A percentile compares a stretch with the other conserved stretches of the same genome.
phyloP scores from a whole-genome alignment of 2,888 invertebrate genomes.

The Cybosia mesomella region DNA sequence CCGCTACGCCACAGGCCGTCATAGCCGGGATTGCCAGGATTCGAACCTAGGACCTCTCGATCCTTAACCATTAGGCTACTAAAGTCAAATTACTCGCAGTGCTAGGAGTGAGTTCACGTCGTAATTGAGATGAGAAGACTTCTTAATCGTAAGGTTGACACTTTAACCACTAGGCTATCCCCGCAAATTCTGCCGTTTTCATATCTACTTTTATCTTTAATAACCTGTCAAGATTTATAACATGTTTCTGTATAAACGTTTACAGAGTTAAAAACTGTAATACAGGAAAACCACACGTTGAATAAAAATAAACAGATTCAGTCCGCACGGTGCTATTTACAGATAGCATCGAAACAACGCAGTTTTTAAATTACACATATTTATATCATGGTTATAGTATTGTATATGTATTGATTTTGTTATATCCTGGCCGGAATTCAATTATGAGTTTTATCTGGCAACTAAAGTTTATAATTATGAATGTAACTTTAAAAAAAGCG shows the following conservation, averaged over 20 bases:
- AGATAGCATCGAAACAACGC: conserved; percentile 41
- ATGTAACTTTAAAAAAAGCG: background rate
- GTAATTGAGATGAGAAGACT: too few species aligned
- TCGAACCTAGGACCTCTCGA: too few species aligned
- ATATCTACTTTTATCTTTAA: conserved; percentile 40
- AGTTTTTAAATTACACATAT: conserved; percentile 28
- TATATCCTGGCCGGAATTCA: background rate
- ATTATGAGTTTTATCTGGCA: background rate
- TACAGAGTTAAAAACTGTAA: conserved; percentile 30
- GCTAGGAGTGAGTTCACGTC: background rate
- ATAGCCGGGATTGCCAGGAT: too few species aligned
- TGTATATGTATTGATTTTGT: conserved; percentile 8
- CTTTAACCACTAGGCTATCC: background rate
- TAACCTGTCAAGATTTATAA: conserved; percentile 48
- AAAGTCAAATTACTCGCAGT: too few species aligned
- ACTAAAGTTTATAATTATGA: background rate
- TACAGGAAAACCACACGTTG: conserved; percentile 33
- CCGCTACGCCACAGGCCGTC: too few species aligned
- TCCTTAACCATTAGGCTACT: too few species aligned
- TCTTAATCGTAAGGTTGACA: background rate
- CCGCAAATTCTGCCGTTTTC: background rate
- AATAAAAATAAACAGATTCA: conserved; percentile 46
- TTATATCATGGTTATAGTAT: conserved; percentile 8
- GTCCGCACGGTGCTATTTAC: conserved; percentile 29
- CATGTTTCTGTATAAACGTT: conserved; percentile 37